Base-by-base conservation (phyloP, 1,140 invertebrate species). In the Aphelinus certus region DNA sequence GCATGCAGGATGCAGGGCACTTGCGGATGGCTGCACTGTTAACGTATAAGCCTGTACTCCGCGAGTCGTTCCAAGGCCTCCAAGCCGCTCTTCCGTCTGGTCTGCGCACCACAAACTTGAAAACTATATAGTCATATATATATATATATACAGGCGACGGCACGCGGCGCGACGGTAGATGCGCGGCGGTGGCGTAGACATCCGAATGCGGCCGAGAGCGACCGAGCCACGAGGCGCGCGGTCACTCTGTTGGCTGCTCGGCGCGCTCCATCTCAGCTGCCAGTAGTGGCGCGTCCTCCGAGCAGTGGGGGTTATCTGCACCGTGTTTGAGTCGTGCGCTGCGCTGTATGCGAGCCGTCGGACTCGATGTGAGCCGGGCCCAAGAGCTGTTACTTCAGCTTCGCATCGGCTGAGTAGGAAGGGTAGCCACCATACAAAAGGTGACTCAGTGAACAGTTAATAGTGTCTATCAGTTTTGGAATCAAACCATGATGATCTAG, bases 261-360 rank as follows among this genome's bases (percentile, higher is more conserved):
- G 77, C 81, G 81, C 82, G 82, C 75, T 75, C 63, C 72, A 68
- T 53, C 76, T 73, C 58, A 73, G 46, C 56, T 10, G 55, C 61
- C 83, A 87, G 86, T 87, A 81, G 81, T 83, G 84, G 82, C 85
- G 86, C 84, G 83, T 83, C 85, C 81, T 86, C 80, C 80, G 75
- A 78, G 73, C 77, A 77, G 81, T 81, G 82, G 83, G 82, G 83
- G 80, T 76, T 65, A 42, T 77, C 65, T 78, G 58, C 71, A 48
- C 64, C 45, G 62, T 45, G 56, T 60, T 72, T 68, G 7, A 53
- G 7, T 62, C 43, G 60, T 42, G 26, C 60, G 42, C 3, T 3
- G 43, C 60, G 60, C 43, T 62, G 26, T 26, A 26, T 26, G 26
- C 26, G 26, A 26, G 10, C 42, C 58, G 1, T 5, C 43, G 43